A percentile compares a stretch with the other conserved stretches of the same genome.
These are phyloP conservation scores for Eupleurogrammus muticus DNA, from an alignment of 2,797 vertebrate genomes.

Conservation along the genomic window DNA sequence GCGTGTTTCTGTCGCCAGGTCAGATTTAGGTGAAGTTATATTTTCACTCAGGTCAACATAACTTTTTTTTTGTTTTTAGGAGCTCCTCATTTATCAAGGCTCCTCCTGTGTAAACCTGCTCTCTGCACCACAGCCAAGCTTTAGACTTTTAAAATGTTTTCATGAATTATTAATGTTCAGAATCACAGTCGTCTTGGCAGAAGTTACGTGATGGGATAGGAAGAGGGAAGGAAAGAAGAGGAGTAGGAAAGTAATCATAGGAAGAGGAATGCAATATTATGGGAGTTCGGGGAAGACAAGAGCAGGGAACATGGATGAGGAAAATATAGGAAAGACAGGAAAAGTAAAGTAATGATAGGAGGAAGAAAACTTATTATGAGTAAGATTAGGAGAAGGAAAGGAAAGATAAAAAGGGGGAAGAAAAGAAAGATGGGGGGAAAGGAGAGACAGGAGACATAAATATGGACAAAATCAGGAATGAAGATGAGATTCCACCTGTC, in stretches of 20 bases:
- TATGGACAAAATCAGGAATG: slow-evolving; percentile 26
- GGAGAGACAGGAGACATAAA: background rate
- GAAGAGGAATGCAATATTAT: background rate
- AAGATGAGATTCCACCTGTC: slow-evolving; percentile 68
- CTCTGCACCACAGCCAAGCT: background rate
- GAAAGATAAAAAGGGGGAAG: background rate
- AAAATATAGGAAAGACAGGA: background rate
- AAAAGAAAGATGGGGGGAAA: background rate
- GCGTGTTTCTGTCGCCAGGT: background rate
- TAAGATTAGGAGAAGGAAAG: background rate
- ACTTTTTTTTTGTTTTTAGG: background rate
- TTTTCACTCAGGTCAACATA: background rate
- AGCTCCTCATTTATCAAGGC: background rate
- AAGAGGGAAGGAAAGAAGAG: background rate
- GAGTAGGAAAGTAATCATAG: background rate
- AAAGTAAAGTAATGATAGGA: background rate
- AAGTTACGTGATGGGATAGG: background rate
- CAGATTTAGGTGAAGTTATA: background rate
- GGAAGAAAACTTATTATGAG: background rate
- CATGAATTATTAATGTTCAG: background rate
- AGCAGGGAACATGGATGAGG: background rate
- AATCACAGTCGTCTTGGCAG: background rate
- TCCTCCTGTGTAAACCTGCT: background rate
- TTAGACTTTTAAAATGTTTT: background rate
- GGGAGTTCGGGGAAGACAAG: background rate